Evolutionary conservation across 2,888 invertebrate genomes (phyloP).

Genomic region (Agriopis marginaria): DNA sequence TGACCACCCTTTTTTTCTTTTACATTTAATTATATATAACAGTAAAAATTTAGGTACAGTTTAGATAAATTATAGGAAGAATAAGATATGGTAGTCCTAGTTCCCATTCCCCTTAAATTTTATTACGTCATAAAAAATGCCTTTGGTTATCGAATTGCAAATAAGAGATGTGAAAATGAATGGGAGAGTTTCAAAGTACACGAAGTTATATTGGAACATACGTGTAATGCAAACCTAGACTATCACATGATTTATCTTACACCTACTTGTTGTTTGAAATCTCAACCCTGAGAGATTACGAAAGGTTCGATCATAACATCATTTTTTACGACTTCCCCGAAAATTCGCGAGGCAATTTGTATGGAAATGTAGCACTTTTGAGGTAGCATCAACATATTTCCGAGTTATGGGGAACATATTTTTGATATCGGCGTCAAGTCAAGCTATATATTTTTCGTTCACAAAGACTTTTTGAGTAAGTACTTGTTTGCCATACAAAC

Average conservation of each 20-base stretch:
- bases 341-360: conserved; percentile 36
- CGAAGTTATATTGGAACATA: background rate
- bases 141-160: background rate
- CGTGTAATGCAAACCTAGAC: background rate
- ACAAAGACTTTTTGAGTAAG: conserved; percentile 8
- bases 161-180: background rate
- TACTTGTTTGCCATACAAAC: background rate
- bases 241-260: conserved; percentile 1
- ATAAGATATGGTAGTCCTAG: too few species aligned
- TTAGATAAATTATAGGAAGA: too few species aligned
- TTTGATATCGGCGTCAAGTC: conserved; percentile 18
- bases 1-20: too few species aligned
- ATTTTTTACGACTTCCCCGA: conserved; percentile 34
- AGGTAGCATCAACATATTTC: conserved; percentile 29
- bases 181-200: background rate
- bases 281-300: conserved; percentile 32
- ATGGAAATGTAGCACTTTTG: conserved; percentile 35
- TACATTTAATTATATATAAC: too few species aligned
- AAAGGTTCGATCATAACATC: conserved; percentile 36
- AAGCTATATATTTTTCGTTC: conserved; percentile 10
- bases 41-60: too few species aligned
- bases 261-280: conserved; percentile 27
- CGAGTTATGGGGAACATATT: conserved; percentile 26
- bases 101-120: too few species aligned
- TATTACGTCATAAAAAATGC: background rate